A percentile compares a stretch with the other conserved stretches of the same genome.
These are phyloP conservation scores for Cerastis leucographa DNA, from an alignment of 2,888 invertebrate genomes.

Conservation along the genomic window DNA sequence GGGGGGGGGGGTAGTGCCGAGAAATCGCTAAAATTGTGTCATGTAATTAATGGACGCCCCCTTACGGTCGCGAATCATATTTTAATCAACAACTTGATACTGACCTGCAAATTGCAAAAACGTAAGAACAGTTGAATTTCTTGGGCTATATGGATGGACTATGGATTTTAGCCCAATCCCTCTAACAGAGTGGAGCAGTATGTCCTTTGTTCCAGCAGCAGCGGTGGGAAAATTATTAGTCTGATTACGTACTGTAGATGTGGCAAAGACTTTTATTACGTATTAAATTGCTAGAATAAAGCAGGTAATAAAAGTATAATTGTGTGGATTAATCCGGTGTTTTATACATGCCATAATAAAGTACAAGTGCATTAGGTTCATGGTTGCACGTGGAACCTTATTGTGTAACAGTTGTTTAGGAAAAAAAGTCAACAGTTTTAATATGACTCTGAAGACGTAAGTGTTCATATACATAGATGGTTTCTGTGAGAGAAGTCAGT, in stretches of 20 bases:
- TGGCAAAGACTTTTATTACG: not conserved
- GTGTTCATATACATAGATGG: not conserved
- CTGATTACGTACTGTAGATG: not conserved
- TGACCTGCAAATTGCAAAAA: no score
- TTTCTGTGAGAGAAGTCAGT: not conserved
- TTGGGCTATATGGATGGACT: no score
- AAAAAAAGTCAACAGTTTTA: not conserved
- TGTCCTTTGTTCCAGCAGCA: no score
- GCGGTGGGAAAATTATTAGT: no score
- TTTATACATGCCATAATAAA: slow-evolving; percentile 17
- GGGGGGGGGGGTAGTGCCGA: no score
- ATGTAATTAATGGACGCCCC: no score
- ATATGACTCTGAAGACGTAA: not conserved
- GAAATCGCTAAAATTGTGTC: no score
- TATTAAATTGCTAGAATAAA: slow-evolving; percentile 9
- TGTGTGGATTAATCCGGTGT: slow-evolving; percentile 21
- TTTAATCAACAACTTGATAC: no score
- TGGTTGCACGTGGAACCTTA: slow-evolving; percentile 10
- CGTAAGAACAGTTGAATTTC: no score
- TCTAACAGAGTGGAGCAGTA: not conserved
- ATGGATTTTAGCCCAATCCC: not conserved
- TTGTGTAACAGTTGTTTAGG: not conserved
- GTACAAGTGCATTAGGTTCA: slow-evolving; percentile 8
- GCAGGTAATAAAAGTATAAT: slow-evolving; percentile 17
- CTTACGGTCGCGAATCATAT: no score